These are phyloP conservation scores for Emydoidea blandingii DNA, from an alignment of 2,797 vertebrate species.

Conservation along the genomic window DNA sequence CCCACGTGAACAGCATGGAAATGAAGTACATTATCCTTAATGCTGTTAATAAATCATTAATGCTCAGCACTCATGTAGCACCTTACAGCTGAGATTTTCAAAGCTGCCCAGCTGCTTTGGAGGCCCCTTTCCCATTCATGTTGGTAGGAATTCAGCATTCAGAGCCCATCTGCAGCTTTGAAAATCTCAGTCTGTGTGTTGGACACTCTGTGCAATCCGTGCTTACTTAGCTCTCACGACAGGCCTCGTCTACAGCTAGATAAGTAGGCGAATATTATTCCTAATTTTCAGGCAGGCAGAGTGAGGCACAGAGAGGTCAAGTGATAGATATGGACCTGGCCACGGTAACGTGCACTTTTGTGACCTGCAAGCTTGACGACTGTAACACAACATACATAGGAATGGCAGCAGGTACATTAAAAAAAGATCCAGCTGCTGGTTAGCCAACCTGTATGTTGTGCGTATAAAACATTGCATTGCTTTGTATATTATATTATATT, in stretches of 20 bases:
- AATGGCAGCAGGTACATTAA: background rate
- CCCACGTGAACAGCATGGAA: background rate
- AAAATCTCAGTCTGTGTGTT: background rate
- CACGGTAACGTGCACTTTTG: background rate
- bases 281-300: background rate
- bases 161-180: background rate
- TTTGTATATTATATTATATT: too few relatives aligned
- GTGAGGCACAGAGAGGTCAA: background rate
- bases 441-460: too few relatives aligned
- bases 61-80: background rate
- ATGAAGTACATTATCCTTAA: background rate
- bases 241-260: background rate
- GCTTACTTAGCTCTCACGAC: background rate
- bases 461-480: too few relatives aligned
- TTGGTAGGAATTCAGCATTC: constrained; percentile 18
- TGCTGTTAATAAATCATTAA: background rate
- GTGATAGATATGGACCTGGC: accelerated
- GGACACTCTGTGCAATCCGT: background rate
- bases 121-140: constrained; percentile 17
- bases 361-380: background rate
- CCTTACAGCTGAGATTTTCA: constrained; percentile 5
- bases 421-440: background rate
- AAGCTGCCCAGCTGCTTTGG: constrained; percentile 32
- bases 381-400: background rate
- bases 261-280: background rate